Conservation (phyloP, 2,797 vertebrate genomes). For the Petrocephalus sullivani region DNA sequence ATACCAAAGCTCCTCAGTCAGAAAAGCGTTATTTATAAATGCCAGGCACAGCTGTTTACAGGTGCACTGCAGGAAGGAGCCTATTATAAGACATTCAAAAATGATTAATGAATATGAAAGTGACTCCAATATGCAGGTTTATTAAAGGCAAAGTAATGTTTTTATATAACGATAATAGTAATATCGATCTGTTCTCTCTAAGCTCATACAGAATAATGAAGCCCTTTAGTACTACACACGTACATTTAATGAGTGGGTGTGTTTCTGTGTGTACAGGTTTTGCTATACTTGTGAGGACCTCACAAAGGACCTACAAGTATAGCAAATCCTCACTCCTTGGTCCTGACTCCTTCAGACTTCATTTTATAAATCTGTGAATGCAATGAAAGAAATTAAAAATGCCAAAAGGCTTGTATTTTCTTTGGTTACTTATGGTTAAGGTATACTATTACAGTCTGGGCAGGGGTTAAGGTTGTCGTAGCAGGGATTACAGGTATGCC, state of each 20-base stretch:
- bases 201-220: not conserved
- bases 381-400: no score
- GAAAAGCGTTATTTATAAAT: constrained; percentile 11
- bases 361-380: no score
- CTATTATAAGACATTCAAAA: constrained; percentile 18
- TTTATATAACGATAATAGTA: constrained; percentile 6
- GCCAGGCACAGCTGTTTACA: constrained; percentile 24
- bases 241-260: not conserved
- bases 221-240: not conserved
- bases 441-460: no score
- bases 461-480: no score
- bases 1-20: not conserved
- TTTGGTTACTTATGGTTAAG: no score
- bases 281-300: no score
- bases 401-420: no score
- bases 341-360: not conserved
- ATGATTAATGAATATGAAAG: constrained; percentile 12
- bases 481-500: no score
- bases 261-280: not conserved
- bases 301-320: no score
- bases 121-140: not conserved
- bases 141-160: not conserved
- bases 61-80: constrained; percentile 13
- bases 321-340: no score
- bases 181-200: not conserved